These are phyloP conservation scores for Drosophila leonis DNA, from an alignment of 2,888 invertebrate species.

Conservation along the genomic window DNA sequence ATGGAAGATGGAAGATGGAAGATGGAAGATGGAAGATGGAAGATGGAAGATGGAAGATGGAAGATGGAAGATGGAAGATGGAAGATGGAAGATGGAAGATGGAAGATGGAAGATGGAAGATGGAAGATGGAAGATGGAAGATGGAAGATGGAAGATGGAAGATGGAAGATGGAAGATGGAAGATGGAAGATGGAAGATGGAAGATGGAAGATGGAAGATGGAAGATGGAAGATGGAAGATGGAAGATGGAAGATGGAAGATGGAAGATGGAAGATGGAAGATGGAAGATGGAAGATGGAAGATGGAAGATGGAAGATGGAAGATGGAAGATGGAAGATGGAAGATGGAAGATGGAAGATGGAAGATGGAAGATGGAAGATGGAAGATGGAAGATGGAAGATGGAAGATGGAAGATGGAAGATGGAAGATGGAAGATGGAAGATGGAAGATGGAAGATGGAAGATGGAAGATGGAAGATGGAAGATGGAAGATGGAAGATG, in stretches of 20 bases:
- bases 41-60: neutral
- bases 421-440: neutral
- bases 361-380: neutral
- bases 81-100: neutral
- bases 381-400: neutral
- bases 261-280: neutral
- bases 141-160: neutral
- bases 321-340: neutral
- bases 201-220: neutral
- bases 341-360: neutral
- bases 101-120: neutral
- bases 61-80: neutral
- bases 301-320: neutral
- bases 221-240: neutral
- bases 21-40: neutral
- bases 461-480: no score
- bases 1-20: neutral
- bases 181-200: neutral
- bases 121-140: neutral
- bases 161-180: neutral
- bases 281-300: neutral
- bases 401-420: neutral
- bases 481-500: neutral
- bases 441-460: neutral
- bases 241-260: neutral